These are phyloP conservation scores for Leuctra nigra DNA, from an alignment of 2,888 invertebrate species.

Conservation along the genomic window DNA sequence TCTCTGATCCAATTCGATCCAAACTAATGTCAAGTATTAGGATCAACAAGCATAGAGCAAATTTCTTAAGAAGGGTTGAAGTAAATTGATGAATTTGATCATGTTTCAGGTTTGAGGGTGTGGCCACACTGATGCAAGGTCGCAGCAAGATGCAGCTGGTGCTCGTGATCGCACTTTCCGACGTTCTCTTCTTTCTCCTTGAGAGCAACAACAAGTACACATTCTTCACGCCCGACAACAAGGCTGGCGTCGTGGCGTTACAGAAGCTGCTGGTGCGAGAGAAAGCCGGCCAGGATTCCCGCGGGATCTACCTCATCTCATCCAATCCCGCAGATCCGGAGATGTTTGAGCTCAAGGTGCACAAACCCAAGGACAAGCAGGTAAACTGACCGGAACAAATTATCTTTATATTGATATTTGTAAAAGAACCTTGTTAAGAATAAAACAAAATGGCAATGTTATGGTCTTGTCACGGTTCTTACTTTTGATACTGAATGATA, in stretches of 20 bases:
- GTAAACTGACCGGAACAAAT: no score
- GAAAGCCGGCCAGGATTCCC: constrained; percentile 84
- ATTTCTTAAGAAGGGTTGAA: no score
- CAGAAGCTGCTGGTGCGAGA: constrained; percentile 88
- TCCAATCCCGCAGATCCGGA: constrained; percentile 88
- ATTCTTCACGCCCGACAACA: constrained; percentile 76
- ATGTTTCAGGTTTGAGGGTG: constrained; percentile 67
- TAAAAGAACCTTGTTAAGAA: no score
- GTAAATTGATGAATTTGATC: no score
- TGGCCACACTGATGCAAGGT: constrained; percentile 84
- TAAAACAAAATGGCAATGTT: no score
- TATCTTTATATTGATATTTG: no score
- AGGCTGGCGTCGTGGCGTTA: constrained; percentile 89
- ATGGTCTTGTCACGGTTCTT: no score
- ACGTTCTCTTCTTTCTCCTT: constrained; percentile 84
- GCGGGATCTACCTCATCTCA: constrained; percentile 88
- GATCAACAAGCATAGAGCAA: no score
- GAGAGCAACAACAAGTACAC: constrained; percentile 86
- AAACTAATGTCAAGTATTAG: no score
- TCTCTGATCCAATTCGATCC: no score
- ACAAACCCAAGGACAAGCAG: constrained; percentile 83
- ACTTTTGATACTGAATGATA: no score
- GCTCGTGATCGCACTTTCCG: constrained; percentile 82
- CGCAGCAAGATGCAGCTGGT: constrained; percentile 85
- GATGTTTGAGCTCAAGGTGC: constrained; percentile 91